These are phyloP conservation scores for Drosophila borealis DNA, from an alignment of 2,888 invertebrate genomes.

Conservation along the genomic window DNA sequence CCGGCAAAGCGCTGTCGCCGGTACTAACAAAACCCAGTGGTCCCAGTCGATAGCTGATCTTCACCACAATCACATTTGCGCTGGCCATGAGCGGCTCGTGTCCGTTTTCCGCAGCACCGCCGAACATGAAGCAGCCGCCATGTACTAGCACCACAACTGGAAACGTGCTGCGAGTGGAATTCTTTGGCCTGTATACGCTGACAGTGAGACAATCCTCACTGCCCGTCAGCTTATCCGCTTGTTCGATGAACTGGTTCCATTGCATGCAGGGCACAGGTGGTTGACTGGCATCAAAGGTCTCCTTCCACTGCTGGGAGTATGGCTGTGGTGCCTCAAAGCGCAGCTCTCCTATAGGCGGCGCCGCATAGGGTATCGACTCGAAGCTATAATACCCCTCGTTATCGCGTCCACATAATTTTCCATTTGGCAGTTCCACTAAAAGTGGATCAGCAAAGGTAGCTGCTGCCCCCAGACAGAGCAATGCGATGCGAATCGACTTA, in stretches of 20 bases:
- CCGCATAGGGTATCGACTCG: constrained; percentile 89
- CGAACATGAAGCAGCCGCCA: constrained; percentile 90
- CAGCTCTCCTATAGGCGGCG: constrained; percentile 87
- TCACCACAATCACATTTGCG: constrained; percentile 88
- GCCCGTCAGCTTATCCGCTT: constrained; percentile 84
- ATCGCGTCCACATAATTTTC: constrained; percentile 73
- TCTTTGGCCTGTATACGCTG: constrained; percentile 87
- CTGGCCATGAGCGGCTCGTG: constrained; percentile 87
- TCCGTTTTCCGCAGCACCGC: constrained; percentile 85
- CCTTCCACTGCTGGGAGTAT: constrained; percentile 62
- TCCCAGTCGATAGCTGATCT: constrained; percentile 90
- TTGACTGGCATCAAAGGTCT: constrained; percentile 86
- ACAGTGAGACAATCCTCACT: constrained; percentile 89
- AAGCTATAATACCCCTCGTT: constrained; percentile 86
- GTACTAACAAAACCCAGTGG: constrained; percentile 91
- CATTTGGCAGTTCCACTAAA: constrained; percentile 67
- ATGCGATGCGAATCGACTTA: neutral
- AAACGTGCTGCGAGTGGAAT: constrained; percentile 63
- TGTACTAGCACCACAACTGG: constrained; percentile 89
- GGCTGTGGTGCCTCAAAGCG: constrained; percentile 86
- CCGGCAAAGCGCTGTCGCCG: constrained; percentile 88
- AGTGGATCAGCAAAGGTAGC: constrained; percentile 35
- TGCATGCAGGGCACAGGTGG: constrained; percentile 88
- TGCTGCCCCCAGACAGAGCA: constrained; percentile 10
- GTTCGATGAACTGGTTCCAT: constrained; percentile 85